Evolutionary conservation across 2,888 invertebrate genomes (phyloP).

Genomic region (Pseudanteris insignis): DNA sequence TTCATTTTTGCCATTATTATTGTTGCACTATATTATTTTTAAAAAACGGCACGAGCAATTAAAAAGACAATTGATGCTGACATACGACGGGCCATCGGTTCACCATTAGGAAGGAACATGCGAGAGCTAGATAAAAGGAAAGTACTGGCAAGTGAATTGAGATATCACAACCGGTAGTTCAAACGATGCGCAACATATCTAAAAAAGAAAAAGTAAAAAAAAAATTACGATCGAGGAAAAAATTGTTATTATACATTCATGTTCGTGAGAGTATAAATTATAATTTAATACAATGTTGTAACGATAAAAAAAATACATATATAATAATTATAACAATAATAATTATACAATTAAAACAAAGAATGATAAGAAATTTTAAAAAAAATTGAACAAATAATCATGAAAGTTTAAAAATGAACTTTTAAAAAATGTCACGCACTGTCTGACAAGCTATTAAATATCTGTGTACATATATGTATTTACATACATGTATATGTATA

Average conservation of each 20-base stretch:
- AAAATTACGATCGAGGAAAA: neutral
- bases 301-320: too few relatives aligned
- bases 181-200: conserved; percentile 16
- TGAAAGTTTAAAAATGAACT: too few relatives aligned
- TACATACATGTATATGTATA: too few relatives aligned
- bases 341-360: too few relatives aligned
- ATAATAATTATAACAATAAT: too few relatives aligned
- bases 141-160: conserved; percentile 26
- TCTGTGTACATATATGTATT: too few relatives aligned
- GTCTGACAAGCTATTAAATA: conserved; percentile 11
- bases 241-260: too few relatives aligned
- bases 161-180: conserved; percentile 38
- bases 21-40: too few relatives aligned
- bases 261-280: too few relatives aligned
- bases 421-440: conserved; percentile 3
- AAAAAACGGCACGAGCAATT: conserved; percentile 37
- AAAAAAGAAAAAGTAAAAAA: neutral
- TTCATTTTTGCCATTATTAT: too few relatives aligned
- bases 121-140: conserved; percentile 33
- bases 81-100: too few relatives aligned
- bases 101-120: conserved; percentile 30
- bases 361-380: neutral
- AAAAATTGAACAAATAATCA: neutral
- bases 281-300: too few relatives aligned
- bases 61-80: conserved; percentile 29